Conservation (phyloP, 2,888 invertebrate species). For the Drosophila rellima region DNA sequence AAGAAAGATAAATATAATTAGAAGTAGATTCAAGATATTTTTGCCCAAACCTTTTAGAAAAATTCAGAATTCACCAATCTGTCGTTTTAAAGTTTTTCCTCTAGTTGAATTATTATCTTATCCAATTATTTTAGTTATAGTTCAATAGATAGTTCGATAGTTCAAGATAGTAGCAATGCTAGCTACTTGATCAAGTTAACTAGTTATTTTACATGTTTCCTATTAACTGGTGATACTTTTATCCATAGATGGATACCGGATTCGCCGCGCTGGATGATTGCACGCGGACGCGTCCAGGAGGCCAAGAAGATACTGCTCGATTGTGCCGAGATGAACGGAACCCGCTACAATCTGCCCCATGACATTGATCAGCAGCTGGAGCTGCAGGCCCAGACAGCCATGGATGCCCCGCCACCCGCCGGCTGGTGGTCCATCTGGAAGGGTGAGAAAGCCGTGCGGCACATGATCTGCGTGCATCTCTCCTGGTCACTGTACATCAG, state of each 20-base stretch:
- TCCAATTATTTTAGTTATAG: no score
- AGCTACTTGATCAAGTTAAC: neutral
- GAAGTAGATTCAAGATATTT: no score
- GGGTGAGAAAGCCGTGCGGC: conserved; percentile 83
- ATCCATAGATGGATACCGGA: conserved; percentile 86
- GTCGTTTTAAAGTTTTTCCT: no score
- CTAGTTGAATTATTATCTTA: no score
- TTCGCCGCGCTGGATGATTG: conserved; percentile 86
- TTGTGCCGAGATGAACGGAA: conserved; percentile 85
- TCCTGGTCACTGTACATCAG: conserved; percentile 85
- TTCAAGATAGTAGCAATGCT: neutral
- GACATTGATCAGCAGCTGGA: conserved; percentile 85
- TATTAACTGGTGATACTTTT: neutral
- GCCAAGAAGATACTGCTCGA: conserved; percentile 85
- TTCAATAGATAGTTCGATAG: no score
- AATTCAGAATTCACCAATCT: no score
- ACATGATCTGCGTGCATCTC: conserved; percentile 84
- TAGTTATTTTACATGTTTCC: neutral
- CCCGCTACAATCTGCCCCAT: conserved; percentile 83
- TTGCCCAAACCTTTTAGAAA: no score
- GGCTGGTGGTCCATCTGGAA: conserved; percentile 86
- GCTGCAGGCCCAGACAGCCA: conserved; percentile 84
- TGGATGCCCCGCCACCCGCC: conserved; percentile 84
- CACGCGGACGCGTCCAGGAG: conserved; percentile 84
- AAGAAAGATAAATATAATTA: no score